Percentiles rank a stretch among this genome's conserved stretches.
These are phyloP conservation scores for Drosophila nigricruria DNA, from an alignment of 2,888 invertebrate genomes.

Conservation along the genomic window DNA sequence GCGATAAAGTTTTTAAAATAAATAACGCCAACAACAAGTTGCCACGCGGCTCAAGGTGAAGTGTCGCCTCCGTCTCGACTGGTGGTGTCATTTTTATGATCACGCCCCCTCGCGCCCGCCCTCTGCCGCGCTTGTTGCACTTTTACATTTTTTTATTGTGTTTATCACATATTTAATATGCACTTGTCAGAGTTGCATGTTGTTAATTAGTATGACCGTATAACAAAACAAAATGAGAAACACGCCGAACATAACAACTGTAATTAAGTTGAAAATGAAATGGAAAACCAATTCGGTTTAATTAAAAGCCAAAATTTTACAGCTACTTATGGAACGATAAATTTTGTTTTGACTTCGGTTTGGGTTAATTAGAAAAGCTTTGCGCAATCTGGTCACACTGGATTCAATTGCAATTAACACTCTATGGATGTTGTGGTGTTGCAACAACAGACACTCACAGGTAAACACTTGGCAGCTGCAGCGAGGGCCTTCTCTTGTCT, in stretches of 20 bases:
- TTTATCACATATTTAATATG: slow-evolving; percentile 37
- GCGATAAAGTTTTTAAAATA: slow-evolving; percentile 51
- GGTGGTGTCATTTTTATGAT: slow-evolving; percentile 70
- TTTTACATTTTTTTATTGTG: slow-evolving; percentile 41
- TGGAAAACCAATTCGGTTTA: slow-evolving; percentile 28
- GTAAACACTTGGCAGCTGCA: slow-evolving; percentile 51
- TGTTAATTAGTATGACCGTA: slow-evolving; percentile 59
- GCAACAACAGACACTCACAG: slow-evolving; percentile 47
- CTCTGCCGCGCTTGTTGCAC: slow-evolving; percentile 7
- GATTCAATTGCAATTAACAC: slow-evolving; percentile 74
- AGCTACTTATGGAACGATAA: slow-evolving; percentile 38
- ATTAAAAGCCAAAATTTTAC: slow-evolving; percentile 24
- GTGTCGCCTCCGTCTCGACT: slow-evolving; percentile 51
- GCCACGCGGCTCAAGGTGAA: slow-evolving; percentile 67
- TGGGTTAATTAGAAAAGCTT: slow-evolving; percentile 40
- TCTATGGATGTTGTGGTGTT: slow-evolving; percentile 49
- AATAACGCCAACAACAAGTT: slow-evolving; percentile 37
- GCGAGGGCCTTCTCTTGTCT: slow-evolving; percentile 52
- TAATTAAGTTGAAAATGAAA: slow-evolving; percentile 18
- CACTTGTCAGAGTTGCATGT: slow-evolving; percentile 40
- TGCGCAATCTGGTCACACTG: slow-evolving; percentile 68
- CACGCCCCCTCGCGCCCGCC: slow-evolving; percentile 9
- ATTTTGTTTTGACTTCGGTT: slow-evolving; percentile 14
- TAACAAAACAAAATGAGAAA: slow-evolving; percentile 11
- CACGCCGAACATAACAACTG: slow-evolving; percentile 4